Conservation (phyloP, 2,113 vertebrate genomes). For the Prolemur simus region DNA sequence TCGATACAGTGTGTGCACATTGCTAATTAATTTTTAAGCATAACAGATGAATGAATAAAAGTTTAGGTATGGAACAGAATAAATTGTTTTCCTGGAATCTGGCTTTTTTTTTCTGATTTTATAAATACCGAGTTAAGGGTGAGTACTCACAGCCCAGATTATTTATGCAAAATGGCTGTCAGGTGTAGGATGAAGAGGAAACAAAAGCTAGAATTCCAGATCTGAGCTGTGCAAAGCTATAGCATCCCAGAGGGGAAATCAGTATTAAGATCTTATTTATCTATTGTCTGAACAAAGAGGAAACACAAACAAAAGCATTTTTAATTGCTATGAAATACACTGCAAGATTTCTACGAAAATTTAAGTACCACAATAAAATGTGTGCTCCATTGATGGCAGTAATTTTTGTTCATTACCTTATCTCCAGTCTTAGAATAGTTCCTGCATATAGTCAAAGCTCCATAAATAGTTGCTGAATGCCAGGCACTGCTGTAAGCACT, state of each 20-base stretch:
- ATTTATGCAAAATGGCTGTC: constrained; percentile 50
- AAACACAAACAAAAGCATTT: not conserved
- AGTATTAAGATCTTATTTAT: not conserved
- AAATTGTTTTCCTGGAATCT: constrained; percentile 72
- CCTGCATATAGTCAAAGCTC: not conserved
- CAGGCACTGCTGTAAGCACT: not conserved
- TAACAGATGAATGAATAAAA: constrained; percentile 67
- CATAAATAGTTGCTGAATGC: not conserved
- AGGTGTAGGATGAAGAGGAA: constrained; percentile 29
- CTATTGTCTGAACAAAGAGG: not conserved
- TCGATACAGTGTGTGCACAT: constrained; percentile 46
- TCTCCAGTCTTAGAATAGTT: not conserved
- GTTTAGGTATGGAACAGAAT: constrained; percentile 40
- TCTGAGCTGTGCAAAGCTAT: not conserved
- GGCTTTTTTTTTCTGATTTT: constrained; percentile 64
- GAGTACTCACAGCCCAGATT: constrained; percentile 68
- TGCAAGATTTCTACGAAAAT: not conserved
- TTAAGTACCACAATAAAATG: not conserved
- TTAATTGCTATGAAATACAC: not conserved
- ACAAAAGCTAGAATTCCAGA: not conserved
- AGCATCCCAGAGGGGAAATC: not conserved
- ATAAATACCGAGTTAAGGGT: constrained; percentile 76
- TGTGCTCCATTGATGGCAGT: not conserved
- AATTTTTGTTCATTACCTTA: not conserved
- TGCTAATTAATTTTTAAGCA: constrained; percentile 73